Evolutionary conservation across 2,888 invertebrate species (phyloP).

Genomic region (Malthinus seriepunctatus): DNA sequence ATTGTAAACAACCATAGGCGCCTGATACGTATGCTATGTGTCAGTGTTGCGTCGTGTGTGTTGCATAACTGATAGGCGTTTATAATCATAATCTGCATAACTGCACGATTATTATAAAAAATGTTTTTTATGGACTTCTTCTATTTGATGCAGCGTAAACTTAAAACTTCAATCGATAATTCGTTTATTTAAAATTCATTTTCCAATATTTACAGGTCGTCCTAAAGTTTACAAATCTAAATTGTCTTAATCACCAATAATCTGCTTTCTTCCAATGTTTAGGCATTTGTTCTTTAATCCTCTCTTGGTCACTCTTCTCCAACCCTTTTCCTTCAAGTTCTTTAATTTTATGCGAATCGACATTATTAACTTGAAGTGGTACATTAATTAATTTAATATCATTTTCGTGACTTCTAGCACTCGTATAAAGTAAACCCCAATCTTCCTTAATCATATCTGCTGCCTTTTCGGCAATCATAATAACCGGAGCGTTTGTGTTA

Average conservation of each 20-base stretch:
- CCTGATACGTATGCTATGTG: too few relatives aligned
- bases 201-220: too few relatives aligned
- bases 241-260: constrained; percentile 29
- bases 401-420: neutral
- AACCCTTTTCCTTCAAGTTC: neutral
- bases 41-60: too few relatives aligned
- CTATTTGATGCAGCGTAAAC: too few relatives aligned
- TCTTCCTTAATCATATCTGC: constrained; percentile 81
- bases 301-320: constrained; percentile 6
- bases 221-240: neutral
- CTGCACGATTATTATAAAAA: too few relatives aligned
- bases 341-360: neutral
- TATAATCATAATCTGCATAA: too few relatives aligned
- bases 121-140: too few relatives aligned
- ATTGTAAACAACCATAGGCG: too few relatives aligned
- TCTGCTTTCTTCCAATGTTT: constrained; percentile 30
- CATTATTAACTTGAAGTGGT: neutral
- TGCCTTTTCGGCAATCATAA: constrained; percentile 85
- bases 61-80: too few relatives aligned
- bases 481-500: constrained; percentile 80
- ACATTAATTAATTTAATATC: neutral
- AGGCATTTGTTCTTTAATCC: constrained; percentile 13
- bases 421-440: constrained; percentile 52
- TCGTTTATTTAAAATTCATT: too few relatives aligned
- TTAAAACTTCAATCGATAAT: too few relatives aligned